phyloP scores from a whole-genome alignment of 2,797 vertebrate species.

The Denticeps clupeoides region DNA sequence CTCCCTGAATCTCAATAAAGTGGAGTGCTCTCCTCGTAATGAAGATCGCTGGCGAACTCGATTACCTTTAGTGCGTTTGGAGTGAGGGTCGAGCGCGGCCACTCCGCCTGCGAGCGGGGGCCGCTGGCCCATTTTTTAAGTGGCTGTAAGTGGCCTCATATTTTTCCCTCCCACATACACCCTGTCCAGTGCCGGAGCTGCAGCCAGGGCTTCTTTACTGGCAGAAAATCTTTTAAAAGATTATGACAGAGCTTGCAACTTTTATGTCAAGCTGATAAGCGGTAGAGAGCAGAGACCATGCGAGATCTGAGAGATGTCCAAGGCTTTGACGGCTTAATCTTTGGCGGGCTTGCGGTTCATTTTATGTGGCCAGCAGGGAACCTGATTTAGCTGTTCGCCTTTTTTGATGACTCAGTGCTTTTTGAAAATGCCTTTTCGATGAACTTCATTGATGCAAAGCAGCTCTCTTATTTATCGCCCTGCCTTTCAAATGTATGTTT shows the following conservation, averaged over 20 bases:
- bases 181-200: constrained; percentile 21
- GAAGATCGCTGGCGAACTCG: constrained; percentile 62
- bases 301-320: constrained; percentile 20
- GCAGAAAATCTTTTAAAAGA: constrained; percentile 6
- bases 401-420: not conserved
- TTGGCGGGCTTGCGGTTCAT: not conserved
- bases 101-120: constrained; percentile 25
- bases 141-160: constrained; percentile 13
- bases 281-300: constrained; percentile 2
- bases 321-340: not conserved
- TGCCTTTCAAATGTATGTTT: constrained; percentile 13
- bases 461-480: constrained; percentile 2
- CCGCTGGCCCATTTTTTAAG: constrained; percentile 35
- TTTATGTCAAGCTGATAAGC: constrained; percentile 19
- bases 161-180: constrained; percentile 18
- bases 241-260: constrained; percentile 20
- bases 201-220: not conserved
- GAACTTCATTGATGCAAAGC: constrained; percentile 1
- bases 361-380: not conserved
- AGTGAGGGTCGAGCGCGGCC: constrained; percentile 37
- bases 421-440: constrained; percentile 4
- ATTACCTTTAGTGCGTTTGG: constrained; percentile 48
- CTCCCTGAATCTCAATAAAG: constrained; percentile 60
- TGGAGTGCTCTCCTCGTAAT: constrained; percentile 64
- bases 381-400: not conserved